Evolutionary conservation across 2,113 vertebrate species (phyloP), one percentile per base, ranked within the genome.

Genomic region (Ciconia maguari): DNA sequence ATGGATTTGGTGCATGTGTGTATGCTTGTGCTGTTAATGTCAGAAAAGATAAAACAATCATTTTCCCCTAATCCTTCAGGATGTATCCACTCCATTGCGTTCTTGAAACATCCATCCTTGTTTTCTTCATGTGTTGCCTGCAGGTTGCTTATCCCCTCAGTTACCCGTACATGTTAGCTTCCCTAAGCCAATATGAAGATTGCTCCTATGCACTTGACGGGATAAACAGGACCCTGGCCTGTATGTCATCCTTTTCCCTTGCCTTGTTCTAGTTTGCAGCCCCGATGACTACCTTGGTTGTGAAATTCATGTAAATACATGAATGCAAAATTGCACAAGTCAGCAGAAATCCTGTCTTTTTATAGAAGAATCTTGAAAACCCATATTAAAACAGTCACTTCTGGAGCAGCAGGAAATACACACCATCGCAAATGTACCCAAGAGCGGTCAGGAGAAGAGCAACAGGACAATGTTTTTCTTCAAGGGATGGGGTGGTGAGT

Each of bases 91-190:
- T 89, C 87, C 13, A 0, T 0, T 72, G 49, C 4, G 2, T 4
- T 85, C 44, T 34, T 79, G 41, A 80, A 44, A 68, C 68, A 89
- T 89, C 80, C 83, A 46, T 58, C 72, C 86, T 38, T 24, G 41
- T 92, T 93, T 77, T 54, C 72, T 70, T 96, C 89, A 70, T 16
- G 46, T 42, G 62, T 48, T 70, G 89, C 80, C 85, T 74, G 68
- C 89, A 81, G 54, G 42, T 22, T 21, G 20, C 51, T 36, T 3
- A 25, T 42, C 46, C 81, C 52, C 44, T 6, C 19, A 4, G 38
- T 17, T 17, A 4, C 34, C 60, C 29, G 69, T 8, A 2, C 0
- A 3, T 46, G 57, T 55, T 66, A 16, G n/a, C 11, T 12, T 25
- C 83, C 75, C 48, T 16, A 10, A 13, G 76, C 25, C 27, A 2